These are phyloP conservation scores for Peromyscus melanophrys DNA, from an alignment of 2,797 vertebrate species.

Conservation along the genomic window DNA sequence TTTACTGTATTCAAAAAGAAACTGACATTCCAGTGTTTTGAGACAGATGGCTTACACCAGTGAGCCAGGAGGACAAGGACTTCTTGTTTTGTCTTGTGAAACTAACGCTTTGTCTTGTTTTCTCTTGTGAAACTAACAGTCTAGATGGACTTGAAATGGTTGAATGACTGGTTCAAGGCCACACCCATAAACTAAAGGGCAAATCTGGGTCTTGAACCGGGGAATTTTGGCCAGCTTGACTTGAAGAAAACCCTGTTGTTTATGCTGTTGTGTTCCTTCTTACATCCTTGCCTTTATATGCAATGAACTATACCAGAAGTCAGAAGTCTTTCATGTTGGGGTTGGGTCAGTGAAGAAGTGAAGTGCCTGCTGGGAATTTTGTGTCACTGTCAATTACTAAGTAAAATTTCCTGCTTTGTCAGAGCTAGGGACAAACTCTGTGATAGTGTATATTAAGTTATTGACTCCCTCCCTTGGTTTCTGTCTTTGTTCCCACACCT, in stretches of 20 bases:
- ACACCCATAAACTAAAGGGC: not conserved
- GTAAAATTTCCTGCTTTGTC: constrained; percentile 53
- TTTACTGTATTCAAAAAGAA: constrained; percentile 37
- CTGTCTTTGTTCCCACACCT: not conserved
- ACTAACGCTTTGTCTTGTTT: not conserved
- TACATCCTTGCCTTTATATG: not conserved
- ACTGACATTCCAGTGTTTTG: not conserved
- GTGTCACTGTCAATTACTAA: not conserved
- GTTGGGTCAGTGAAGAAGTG: not conserved
- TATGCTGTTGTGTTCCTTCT: not conserved
- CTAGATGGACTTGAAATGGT: not conserved
- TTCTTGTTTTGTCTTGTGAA: not conserved
- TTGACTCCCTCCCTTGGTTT: not conserved
- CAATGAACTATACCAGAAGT: not conserved
- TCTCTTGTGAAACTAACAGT: not conserved
- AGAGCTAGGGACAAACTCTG: constrained; percentile 21
- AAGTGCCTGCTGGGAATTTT: constrained; percentile 1
- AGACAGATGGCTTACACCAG: not conserved
- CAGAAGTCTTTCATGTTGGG: constrained; percentile 5
- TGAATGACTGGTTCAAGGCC: constrained; percentile 75
- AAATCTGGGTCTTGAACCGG: not conserved
- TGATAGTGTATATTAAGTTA: constrained; percentile 41
- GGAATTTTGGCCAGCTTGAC: not conserved
- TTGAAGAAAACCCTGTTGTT: constrained; percentile 17
- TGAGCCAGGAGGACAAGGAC: not conserved